Evolutionary conservation across 2,113 vertebrate genomes (phyloP), one percentile per base, ranked within the genome.

Genomic region (Strix aluco): DNA sequence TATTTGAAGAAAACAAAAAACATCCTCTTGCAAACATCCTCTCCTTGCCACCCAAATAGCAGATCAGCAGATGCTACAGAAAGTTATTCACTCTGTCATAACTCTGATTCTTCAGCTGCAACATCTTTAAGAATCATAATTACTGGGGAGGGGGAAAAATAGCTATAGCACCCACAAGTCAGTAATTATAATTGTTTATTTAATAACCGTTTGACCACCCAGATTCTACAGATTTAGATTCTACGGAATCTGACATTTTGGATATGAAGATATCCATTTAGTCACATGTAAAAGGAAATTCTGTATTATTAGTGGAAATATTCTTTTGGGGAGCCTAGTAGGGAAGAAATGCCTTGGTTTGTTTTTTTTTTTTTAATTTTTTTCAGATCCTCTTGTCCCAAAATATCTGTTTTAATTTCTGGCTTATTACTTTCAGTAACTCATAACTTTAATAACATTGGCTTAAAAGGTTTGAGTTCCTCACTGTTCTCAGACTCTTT

Each of bases 21-120:
- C 11, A n/a, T 58, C 20, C 15, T 65, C n/a, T 2, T 2, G 5
- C 16, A 20, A 49, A 17, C 0, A 2, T 13, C 42, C 25, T 42
- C n/a, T 15, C 34, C 12, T 55, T 62, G 25, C 34, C n/a, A 47
- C 26, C 13, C 49, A 61, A 61, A 20, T 3, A 40, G 47, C 44
- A 62, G 32, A 38, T 27, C 1, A 3, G 40, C 11, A 16, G 46
- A 20, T 52, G 70, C 61, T 59, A 38, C 29, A 46, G 46, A 5
- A 74, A 51, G 19, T 38, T 38, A 52, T 10, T 69, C 19, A 10
- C 25, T 44, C 30, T 47, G 15, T 55, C 2, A 1, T 69, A 69
- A 40, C 11, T 32, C 11, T 25, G 20, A 46, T 46, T 61, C 27
- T 66, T 66, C 36, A 58, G 13, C 40, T 57, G 23, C 15, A 63